Base-by-base conservation (phyloP, 2,888 invertebrate genomes). In the Callimorpha dominula region DNA sequence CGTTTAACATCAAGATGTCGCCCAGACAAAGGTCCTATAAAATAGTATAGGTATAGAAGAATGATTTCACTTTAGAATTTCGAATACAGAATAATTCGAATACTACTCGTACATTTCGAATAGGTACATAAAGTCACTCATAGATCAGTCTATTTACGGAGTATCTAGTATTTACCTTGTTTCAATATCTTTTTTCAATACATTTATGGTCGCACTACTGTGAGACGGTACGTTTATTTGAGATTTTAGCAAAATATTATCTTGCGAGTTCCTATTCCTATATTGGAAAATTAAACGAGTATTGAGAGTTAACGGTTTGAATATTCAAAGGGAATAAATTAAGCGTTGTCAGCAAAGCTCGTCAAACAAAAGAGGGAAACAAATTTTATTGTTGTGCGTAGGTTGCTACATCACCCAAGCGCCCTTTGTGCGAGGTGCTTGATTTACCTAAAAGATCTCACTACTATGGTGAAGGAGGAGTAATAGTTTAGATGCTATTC, bases 291-390 rank as follows among this genome's bases (percentile, higher is more conserved):
- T 92, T 91, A 92, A 94, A 93, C 88, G 92, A 92, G 89, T 92
- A 94, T 94, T 91, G 94, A 91, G 90, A 90, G 90, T 88, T 89
- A 90, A 89, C 87, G 90, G 87, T 90, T 90, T 95, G 95, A 95
- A 95, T 95, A 95, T 95, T 95, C 95, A 95, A 90, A 90, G 84
- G 82, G 94, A 93, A 94, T 95, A 94, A 94, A 93, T 95, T 94
- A 92, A 88, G 85, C 82, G 82, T 85, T 76, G 68, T 74, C 77
- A 81, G 89, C 87, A 87, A 87, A 84, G 87, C 87, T 82, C 83
- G 84, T 81, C 80, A 87, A 86, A 89, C 86, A 86, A 87, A 85
- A 83, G 84, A 80, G 83, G 81, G 78, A 87, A 89, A 89, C 90
- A 91, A 91, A 92, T n/a, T n/a, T n/a, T n/a, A n/a, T 92, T 91